Conservation (phyloP, 2,797 vertebrate species). For the Micromesistius poutassou region DNA sequence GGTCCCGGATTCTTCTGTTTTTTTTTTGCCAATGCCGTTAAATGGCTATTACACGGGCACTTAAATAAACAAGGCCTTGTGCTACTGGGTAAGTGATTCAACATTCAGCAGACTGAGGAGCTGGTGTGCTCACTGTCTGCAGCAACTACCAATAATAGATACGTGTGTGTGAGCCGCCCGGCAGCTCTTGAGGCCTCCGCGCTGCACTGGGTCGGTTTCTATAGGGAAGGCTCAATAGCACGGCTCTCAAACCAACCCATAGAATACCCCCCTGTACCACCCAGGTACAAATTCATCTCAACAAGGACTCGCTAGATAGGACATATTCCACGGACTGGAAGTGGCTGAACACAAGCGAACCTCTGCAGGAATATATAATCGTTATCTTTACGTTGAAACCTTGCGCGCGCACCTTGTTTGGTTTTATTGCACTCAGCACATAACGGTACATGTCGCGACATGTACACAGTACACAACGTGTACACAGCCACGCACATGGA, state of each 20-base stretch:
- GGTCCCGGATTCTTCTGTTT: slow-evolving; percentile 27
- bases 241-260: not conserved
- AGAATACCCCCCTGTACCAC: not conserved
- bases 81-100: slow-evolving; percentile 5
- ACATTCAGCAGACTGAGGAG: slow-evolving; percentile 2
- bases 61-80: slow-evolving; percentile 38
- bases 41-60: slow-evolving; percentile 30
- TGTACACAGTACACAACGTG: too few species aligned
- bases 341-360: too few species aligned
- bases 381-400: too few species aligned
- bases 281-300: not conserved
- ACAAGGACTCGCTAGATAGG: too few species aligned
- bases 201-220: not conserved
- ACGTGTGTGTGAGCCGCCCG: too few species aligned
- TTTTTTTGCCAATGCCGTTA: slow-evolving; percentile 33
- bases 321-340: too few species aligned
- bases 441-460: too few species aligned
- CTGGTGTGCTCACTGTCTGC: slow-evolving; percentile 15
- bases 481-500: too few species aligned
- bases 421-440: too few species aligned
- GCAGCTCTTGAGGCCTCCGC: not conserved
- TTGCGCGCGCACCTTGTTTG: too few species aligned
- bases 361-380: too few species aligned
- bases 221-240: not conserved
- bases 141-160: not conserved